Conservation (phyloP, 2,113 vertebrate genomes). For the Podarcis muralis region DNA sequence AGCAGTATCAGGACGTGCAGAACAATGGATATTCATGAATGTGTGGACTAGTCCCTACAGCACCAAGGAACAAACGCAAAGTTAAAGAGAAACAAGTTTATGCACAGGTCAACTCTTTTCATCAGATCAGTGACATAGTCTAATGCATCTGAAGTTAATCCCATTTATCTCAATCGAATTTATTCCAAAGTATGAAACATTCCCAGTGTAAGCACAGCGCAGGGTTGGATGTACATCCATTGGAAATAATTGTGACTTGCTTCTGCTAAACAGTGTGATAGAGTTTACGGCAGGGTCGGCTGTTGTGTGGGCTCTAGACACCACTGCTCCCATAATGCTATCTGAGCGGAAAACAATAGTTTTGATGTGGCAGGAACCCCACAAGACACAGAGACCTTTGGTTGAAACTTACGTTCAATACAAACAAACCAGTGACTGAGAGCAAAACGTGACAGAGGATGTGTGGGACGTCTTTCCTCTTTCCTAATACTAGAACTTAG, state of each 20-base stretch:
- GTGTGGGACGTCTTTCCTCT: neutral
- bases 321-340: neutral
- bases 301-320: neutral
- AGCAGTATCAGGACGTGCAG: neutral
- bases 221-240: neutral
- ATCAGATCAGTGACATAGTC: neutral
- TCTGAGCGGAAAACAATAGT: no score
- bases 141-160: neutral
- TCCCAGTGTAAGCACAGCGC: neutral
- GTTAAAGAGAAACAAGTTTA: neutral
- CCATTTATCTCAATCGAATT: neutral
- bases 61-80: no score
- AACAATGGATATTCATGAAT: neutral
- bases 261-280: neutral
- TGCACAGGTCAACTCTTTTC: neutral
- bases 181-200: no score
- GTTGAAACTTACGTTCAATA: neutral
- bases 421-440: no score
- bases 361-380: neutral
- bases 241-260: neutral
- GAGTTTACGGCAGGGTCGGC: neutral
- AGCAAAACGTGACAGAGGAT: neutral
- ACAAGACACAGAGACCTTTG: neutral
- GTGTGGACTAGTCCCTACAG: neutral
- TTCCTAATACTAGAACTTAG: neutral